Base-by-base conservation (phyloP, 1,140 invertebrate genomes). In the Hydropsyche tenuis region DNA sequence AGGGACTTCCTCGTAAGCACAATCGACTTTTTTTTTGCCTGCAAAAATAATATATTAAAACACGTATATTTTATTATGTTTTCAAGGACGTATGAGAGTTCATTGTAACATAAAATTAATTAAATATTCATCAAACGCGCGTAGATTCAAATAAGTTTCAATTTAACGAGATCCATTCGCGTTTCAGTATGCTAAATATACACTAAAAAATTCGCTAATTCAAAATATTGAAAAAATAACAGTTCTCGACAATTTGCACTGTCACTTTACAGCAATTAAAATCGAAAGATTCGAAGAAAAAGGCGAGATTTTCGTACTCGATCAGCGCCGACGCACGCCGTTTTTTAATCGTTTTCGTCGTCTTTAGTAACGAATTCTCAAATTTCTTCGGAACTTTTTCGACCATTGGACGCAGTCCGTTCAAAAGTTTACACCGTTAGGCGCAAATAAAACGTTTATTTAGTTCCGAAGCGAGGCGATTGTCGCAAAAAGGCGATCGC, bases 401-500 rank as follows among this genome's bases (percentile, higher is more conserved):
- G 30, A 9, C n/a, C 30, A 37, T 37, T 9, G 30, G 30, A 37
- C 30, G n/a, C n/a, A 37, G 9, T 37, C 9, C 9, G 9, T 37
- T 37, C 9, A 4, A 37, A 37, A 37, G 9, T 37, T 9, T 4
- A 37, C 30, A 37, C 30, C 30, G 30, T 37, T 37, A 37, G 3
- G 30, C 9, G 9, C 46, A 51, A 51, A 51, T 51, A 51, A 51
- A 20, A 16, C 3, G 3, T 51, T 51, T 51, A 16, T 51, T 37
- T 37, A 9, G 30, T 37, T 4, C 3, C 30, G 30, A 37, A 37
- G 9, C 30, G 30, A 37, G 9, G 30, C 30, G 30, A 37, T 37
- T 37, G 30, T 37, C 30, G 30, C 30, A 37, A 37, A 37, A 73
- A 48, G 62, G 64, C 48, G 51, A 73, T 62, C 60, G n/a, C 51